phyloP scores from a whole-genome alignment of 2,113 vertebrate species.

The Heterotis niloticus region DNA sequence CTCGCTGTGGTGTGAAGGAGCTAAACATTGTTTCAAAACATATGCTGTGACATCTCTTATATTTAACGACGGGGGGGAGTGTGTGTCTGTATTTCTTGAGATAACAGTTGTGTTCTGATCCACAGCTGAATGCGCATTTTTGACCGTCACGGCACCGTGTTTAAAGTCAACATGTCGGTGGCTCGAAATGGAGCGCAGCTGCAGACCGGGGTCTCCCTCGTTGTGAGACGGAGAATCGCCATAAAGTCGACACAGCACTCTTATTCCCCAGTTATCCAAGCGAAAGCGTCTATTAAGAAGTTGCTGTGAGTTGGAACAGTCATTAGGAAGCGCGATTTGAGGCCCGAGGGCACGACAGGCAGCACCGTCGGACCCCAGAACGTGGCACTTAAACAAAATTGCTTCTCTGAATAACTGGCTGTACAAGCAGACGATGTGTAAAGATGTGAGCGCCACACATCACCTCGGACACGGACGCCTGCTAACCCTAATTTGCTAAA shows the following conservation, averaged over 20 bases:
- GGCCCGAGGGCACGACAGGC: too few species aligned
- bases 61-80: neutral
- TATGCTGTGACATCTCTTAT: neutral
- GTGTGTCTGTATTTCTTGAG: neutral
- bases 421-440: neutral
- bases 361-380: neutral
- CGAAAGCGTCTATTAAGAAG: too few species aligned
- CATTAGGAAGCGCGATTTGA: neutral
- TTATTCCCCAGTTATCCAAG: too few species aligned
- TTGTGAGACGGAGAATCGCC: too few species aligned
- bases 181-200: neutral
- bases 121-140: neutral
- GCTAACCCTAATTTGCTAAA: neutral
- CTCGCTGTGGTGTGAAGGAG: neutral
- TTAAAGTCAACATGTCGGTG: neutral
- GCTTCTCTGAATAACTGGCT: neutral
- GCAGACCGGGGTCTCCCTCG: too few species aligned
- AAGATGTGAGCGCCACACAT: neutral
- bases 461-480: neutral
- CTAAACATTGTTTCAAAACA: constrained; percentile 2
- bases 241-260: too few species aligned
- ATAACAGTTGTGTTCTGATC: neutral
- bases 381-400: neutral
- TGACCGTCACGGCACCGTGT: neutral
- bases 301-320: neutral